Conservation (phyloP, 1,140 invertebrate species). For the Heterodera schachtii region DNA sequence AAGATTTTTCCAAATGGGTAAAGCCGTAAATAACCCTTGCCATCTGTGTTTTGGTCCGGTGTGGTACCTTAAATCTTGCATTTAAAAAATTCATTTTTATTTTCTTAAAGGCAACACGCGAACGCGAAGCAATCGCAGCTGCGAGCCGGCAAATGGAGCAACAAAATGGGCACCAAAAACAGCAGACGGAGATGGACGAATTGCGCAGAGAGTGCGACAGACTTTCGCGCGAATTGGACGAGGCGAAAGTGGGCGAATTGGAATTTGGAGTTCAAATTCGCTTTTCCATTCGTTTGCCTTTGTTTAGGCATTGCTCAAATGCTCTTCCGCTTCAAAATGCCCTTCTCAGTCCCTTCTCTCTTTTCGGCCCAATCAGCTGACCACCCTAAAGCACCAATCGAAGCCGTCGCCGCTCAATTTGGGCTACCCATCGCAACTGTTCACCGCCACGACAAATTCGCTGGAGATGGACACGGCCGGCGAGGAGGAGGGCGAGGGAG, state of each 20-base stretch:
- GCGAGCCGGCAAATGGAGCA: neutral
- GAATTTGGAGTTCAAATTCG: neutral
- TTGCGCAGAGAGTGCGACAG: conserved; percentile 17
- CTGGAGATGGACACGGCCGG: neutral
- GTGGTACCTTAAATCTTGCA: too few relatives aligned
- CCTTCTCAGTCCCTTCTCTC: neutral
- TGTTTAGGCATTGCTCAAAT: neutral
- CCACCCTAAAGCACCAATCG: neutral
- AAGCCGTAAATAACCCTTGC: too few relatives aligned
- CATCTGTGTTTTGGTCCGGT: too few relatives aligned
- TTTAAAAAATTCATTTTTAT: neutral
- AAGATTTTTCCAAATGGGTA: too few relatives aligned
- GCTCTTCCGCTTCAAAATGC: neutral
- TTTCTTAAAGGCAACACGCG: neutral
- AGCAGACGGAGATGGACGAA: conserved; percentile 1
- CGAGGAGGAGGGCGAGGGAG: neutral
- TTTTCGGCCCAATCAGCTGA: neutral
- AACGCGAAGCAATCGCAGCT: neutral
- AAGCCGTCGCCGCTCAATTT: neutral
- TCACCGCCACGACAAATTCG: neutral
- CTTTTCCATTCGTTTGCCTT: neutral
- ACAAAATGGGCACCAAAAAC: neutral
- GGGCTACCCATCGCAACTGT: neutral
- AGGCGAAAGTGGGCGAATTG: conserved; percentile 8
- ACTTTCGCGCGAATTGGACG: conserved; percentile 10